Evolutionary conservation across 2,888 invertebrate species (phyloP), one percentile per base, ranked within the genome.

Genomic region (Leptodirus hochenwartii): DNA sequence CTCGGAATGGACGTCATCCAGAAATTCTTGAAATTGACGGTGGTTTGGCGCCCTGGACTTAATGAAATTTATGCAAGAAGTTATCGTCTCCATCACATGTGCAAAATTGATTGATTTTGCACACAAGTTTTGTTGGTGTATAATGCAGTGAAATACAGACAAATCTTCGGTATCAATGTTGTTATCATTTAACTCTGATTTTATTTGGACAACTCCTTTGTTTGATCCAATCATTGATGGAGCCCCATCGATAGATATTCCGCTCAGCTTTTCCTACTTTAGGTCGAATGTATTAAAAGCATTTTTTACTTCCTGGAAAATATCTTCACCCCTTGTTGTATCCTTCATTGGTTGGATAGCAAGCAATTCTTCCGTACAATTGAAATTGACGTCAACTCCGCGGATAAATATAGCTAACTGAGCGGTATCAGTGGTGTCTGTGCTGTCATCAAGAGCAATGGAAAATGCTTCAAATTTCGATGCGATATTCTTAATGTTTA

Each of bases 111-210:
- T 23, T 26, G 33, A 34, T 31, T 41, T 38, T 17, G 36, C 31
- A 34, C 39, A 43, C 13, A 43, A 33, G 20, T 35, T 37, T 36
- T 41, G 33, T 35, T 40, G 40, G 34, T 40, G 37, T 29, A 40
- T 36, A 24, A 39, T 43, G 37, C 42, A 43, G 34, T 43, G 41
- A 34, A 40, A 39, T 22, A 22, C n/a, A 9, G 36, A 27, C 25
- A 36, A 24, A 23, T 31, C 22, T 24, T 28, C 26, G 29, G 20
- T 30, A 17, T 37, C 26, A 32, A 31, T 32, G 26, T 35, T 36
- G 33, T 27, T 35, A 14, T 33, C 13, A 32, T 22, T 22, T 29
- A 30, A 27, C 15, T 30, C 23, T 29, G 25, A 25, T 30, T 26
- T 26, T 32, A 31, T 27, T 32, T 32, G n/a, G 15, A 35, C 31